Conservation (phyloP, 53 echinoderm and acorn worm genomes). For the Paelopatides confundens region DNA sequence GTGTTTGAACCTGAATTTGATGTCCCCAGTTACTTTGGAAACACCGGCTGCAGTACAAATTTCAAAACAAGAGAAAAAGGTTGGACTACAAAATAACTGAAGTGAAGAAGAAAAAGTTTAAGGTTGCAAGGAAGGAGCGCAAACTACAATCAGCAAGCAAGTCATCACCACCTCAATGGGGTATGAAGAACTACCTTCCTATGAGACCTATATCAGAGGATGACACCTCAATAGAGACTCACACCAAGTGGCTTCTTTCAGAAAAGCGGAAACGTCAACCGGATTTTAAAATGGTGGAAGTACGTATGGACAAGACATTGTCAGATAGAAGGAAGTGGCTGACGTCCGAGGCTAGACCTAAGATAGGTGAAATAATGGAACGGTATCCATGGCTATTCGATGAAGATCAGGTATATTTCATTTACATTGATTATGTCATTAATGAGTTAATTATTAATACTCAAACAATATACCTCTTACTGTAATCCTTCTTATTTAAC, state of each 20-base stretch:
- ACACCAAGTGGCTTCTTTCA: neutral
- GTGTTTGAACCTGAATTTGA: too few species aligned
- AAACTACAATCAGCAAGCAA: neutral
- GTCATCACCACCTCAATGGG: neutral
- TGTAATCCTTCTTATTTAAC: too few species aligned
- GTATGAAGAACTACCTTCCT: slow-evolving; percentile 2
- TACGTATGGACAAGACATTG: neutral
- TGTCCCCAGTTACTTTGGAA: too few species aligned
- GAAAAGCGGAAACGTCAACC: neutral
- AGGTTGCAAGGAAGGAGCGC: neutral
- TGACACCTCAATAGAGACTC: neutral
- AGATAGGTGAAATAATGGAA: neutral
- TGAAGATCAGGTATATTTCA: neutral
- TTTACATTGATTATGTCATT: too few species aligned
- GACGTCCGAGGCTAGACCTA: neutral
- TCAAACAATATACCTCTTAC: too few species aligned
- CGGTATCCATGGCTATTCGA: neutral
- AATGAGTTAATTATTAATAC: too few species aligned
- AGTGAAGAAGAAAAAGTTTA: too few species aligned
- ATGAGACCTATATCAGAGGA: neutral
- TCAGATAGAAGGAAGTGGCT: neutral
- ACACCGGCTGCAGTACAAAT: too few species aligned
- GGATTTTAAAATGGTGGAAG: neutral
- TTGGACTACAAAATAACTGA: too few species aligned
- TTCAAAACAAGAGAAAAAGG: too few species aligned